Evolutionary conservation across 1,140 invertebrate genomes (phyloP), one percentile per base, ranked within the genome.

Genomic region (Gonioctena quinquepunctata): DNA sequence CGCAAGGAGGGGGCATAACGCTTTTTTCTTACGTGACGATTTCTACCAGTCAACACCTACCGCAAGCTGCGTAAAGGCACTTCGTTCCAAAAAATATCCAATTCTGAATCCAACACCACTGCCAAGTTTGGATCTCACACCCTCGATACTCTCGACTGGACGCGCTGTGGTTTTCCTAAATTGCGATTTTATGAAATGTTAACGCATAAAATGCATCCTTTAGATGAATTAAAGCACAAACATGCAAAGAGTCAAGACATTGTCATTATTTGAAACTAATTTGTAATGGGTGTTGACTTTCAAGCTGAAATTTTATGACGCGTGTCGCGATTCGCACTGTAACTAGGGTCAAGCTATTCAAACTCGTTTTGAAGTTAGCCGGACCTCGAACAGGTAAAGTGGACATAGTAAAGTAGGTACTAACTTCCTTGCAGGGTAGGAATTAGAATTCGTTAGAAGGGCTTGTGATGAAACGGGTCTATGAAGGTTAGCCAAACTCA

Each of bases 281-380:
- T 57, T 25, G 16, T 57, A 11, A 19, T 49, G 48, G 48, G 25
- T 57, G 54, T 22, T 25, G 54, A 57, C 54, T 57, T 57, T 57
- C 22, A 18, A 18, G n/a, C 33, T 13, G 25, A 57, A 13, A 57
- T 13, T 57, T 57, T 57, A 57, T 57, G 54, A 57, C n/a, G 54
- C 54, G 54, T 57, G 54, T 57, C 54, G 21, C 54, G 54, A 25
- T 21, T 57, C 54, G 54, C 25, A 57, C 33, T 42, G 33, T 42
- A 42, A 42, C 54, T 21, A 21, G 54, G 54, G 54, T 57, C 54
- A 57, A 57, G 54, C 54, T 23, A 16, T 57, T 22, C 25, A 57
- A 57, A 57, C 54, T 57, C 54, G 54, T 57, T 57, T 13, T 22
- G 18, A 25, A 57, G 21, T 57, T 57, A 25, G 54, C 5, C 16